These are phyloP conservation scores for Reticulitermes lucifugus DNA, from an alignment of 2,888 invertebrate species.

Conservation along the genomic window DNA sequence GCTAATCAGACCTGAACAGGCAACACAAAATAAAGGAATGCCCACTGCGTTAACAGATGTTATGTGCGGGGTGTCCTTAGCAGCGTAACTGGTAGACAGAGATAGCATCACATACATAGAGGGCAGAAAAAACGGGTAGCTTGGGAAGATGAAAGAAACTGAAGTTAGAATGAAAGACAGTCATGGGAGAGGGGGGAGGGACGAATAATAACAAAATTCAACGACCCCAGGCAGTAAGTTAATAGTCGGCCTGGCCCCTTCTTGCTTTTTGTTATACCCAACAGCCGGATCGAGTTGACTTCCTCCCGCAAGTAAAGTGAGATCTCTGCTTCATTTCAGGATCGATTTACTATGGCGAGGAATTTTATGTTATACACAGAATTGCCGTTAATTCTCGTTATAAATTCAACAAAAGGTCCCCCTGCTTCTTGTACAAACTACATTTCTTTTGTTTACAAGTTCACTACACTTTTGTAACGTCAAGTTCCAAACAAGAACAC, in stretches of 20 bases:
- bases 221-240: slow-evolving; percentile 8
- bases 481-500: no score
- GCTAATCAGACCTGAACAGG: background rate
- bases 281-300: background rate
- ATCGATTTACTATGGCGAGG: background rate
- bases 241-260: background rate
- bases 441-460: no score
- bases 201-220: background rate
- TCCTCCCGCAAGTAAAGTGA: background rate
- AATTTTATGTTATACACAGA: background rate
- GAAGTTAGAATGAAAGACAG: background rate
- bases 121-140: background rate
- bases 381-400: no score
- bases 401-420: no score
- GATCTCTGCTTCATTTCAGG: background rate
- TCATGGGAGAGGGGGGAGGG: background rate
- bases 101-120: background rate
- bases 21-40: background rate
- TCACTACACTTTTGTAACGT: no score
- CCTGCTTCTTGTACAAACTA: no score
- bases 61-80: background rate
- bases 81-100: background rate
- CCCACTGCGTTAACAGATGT: background rate
- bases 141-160: background rate
- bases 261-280: background rate